Base-by-base conservation (phyloP, 1,140 invertebrate genomes). In the Acromyrmex echinatior region DNA sequence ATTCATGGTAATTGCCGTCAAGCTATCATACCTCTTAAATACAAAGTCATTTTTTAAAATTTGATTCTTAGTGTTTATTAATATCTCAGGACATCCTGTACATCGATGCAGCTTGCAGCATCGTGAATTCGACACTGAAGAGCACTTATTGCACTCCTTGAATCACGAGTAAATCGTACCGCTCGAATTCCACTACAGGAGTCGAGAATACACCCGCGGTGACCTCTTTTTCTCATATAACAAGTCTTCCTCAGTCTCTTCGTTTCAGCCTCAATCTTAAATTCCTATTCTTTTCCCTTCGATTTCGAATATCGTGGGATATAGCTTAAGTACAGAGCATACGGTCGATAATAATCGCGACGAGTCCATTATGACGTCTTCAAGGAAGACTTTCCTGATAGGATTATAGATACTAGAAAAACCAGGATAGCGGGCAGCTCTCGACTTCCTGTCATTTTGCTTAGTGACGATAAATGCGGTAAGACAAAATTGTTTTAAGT, bases 351-450 rank as follows among this genome's bases (percentile, higher is more conserved):
- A 91, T 90, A 88, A 91, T 90, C 73, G 74, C 53, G 81, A 63
- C 84, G 86, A 91, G 80, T 89, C 86, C 87, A 91, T 91, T 91
- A 91, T 73, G 74, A 85, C 25, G 81, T 88, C 80, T 91, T 91
- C 82, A 89, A 89, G 81, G 81, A 31, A 91, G 21, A 21, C 21
- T 21, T 89, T 91, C 77, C 88, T 49, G 56, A 62, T 6, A 28
- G 73, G 65, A 91, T 91, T 91, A 85, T 85, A 65, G 81, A 84
- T 68, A 66, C 58, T 51, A 56, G 5, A 53, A 58, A 78, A 80
- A 60, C n/a, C 9, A 10, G 60, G 5, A n/a, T 39, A 14, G 66
- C 4, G 18, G 12, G 60, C 49, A 84, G 71, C 78, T 73, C 45
- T 21, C 49, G 68, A 82, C 80, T 85, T 89, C 21, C 80, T 68